Base-by-base conservation (phyloP, 1,140 invertebrate genomes). In the Penaeus indicus region DNA sequence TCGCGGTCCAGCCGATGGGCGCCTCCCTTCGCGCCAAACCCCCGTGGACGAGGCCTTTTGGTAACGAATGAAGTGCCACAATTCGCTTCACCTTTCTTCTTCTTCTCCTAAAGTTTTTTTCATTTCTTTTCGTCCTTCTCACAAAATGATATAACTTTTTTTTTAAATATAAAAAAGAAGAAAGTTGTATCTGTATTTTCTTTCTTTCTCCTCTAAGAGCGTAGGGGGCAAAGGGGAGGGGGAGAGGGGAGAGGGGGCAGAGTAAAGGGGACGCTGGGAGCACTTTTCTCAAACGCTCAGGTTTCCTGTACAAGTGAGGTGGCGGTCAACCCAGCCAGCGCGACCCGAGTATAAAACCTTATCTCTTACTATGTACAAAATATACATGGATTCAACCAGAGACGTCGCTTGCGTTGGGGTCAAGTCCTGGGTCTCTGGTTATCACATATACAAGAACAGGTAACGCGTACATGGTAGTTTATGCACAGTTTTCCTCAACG, bases 301-400 rank as follows among this genome's bases (percentile, higher is more conserved):
- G 13, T 75, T 75, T 75, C n/a, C 87, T 88, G 87, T 88, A 88
- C 87, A 88, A 63, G 81, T 88, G 87, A 84, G 87, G 87, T 78
- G 81, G 62, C 78, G 69, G 72, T 38, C 61, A 18, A 78, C 60
- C 87, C 87, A 88, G 72, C 27, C 87, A 84, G 72, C 72, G 64
- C 87, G 60, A 88, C 81, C 87, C 87, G 87, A 88, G 81, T 84
- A 88, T 84, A 88, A 88, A 86, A 79, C 79, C 80, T 80, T 80
- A 86, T 38, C 72, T 47, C 27, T 22, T 84, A 88, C 77, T 88
- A 88, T 88, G 64, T 88, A 88, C 87, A 88, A 84, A 88, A 88
- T 88, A 88, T 88, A 88, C 87, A 88, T 42, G 32, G 60, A 62
- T 84, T 47, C 27, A 84, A 79, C 54, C 63, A 78, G 61, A 38